Percentiles rank a stretch among this genome's conserved stretches.
Evolutionary conservation across 2,113 vertebrate species (phyloP).

Genomic region (Aix galericulata): DNA sequence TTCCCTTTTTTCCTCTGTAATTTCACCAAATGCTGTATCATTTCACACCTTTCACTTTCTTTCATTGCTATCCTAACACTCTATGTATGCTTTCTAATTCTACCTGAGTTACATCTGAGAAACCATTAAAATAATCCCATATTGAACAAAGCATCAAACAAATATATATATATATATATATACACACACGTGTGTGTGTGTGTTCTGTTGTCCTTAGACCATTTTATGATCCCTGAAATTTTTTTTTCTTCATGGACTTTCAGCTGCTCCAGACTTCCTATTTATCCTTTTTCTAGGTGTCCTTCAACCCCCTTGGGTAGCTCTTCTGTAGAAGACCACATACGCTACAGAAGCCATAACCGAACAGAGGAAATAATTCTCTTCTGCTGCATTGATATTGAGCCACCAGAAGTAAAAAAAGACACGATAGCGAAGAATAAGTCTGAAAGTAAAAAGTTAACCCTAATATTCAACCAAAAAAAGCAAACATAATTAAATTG

Average conservation of each 20-base stretch:
- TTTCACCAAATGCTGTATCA: background rate
- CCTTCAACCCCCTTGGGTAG: background rate
- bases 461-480: background rate
- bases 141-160: background rate
- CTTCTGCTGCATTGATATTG: background rate
- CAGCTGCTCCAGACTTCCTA: background rate
- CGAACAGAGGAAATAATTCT: background rate
- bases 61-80: background rate
- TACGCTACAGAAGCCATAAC: background rate
- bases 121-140: background rate
- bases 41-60: background rate
- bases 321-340: background rate
- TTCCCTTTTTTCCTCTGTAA: background rate
- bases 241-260: background rate
- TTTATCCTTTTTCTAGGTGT: background rate
- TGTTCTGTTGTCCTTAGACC: background rate
- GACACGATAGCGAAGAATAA: background rate
- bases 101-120: background rate
- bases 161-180: no score
- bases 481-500: background rate
- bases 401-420: background rate
- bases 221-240: background rate
- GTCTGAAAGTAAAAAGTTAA: no score
- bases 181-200: no score
- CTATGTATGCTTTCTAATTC: background rate